Base-by-base conservation (phyloP, 2,113 vertebrate species). In the Orycteropus afer region DNA sequence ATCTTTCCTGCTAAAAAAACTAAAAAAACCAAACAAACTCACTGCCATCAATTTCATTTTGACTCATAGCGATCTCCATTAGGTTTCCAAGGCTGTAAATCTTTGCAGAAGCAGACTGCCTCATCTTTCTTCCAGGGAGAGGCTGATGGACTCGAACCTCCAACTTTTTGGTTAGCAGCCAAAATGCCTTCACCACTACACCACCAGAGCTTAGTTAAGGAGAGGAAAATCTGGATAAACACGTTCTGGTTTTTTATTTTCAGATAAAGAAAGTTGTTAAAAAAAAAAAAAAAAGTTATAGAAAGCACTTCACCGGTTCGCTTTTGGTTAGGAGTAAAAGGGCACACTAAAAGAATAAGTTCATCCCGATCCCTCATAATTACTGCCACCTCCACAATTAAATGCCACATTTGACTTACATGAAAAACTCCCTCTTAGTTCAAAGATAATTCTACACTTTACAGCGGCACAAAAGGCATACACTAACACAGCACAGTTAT, bases 201-300 rank as follows among this genome's bases (percentile, higher is more conserved):
- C n/a, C n/a, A n/a, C n/a, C n/a, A n/a, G n/a, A n/a, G n/a, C n/a
- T n/a, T n/a, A n/a, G n/a, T n/a, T n/a, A 76, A 93, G 55, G 27
- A 92, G 6, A 13, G 86, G 10, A 86, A 86, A 91, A 71, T 59
- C 20, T 59, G n/a, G 59, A 59, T 92, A 51, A 34, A 3, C 22
- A 1, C 1, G 23, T 77, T 7, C 55, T 45, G 40, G 7, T 37
- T 79, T 25, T 34, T 40, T 45, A 32, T 34, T 18, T 27, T 14
- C 9, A 32, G 14, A 22, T 1, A 9, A 22, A 34, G 22, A 32
- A 7, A 32, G 29, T 47, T 0, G 34, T 13, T 0, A 49, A 23
- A 69, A 7, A 59, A 55, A 55, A 3, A 57, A 57, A 57, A 71
- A 23, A 71, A 40, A 42, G 29, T 80, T 85, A 32, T 12, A 40